Percentiles rank a stretch among this genome's conserved stretches.
phyloP scores from a whole-genome alignment of 2,797 vertebrate genomes.

The Graptemys geographica region DNA sequence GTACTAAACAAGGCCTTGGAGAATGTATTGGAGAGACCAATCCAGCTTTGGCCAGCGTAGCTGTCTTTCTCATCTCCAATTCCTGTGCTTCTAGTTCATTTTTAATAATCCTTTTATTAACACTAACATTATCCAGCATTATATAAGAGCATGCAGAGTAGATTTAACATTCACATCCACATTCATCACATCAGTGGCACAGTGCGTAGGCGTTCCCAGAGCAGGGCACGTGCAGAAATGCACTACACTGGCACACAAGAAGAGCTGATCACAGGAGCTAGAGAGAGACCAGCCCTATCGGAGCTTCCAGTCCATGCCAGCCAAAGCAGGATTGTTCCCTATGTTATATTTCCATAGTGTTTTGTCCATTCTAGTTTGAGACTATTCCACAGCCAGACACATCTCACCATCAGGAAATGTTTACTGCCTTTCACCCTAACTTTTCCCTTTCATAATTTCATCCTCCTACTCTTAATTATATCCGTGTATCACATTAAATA shows the following conservation, averaged over 20 bases:
- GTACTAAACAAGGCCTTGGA: neutral
- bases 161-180: neutral
- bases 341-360: neutral
- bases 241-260: neutral
- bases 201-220: neutral
- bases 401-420: neutral
- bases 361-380: conserved; percentile 8
- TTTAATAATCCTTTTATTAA: neutral
- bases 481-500: neutral
- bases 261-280: accelerated
- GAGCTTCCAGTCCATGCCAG: neutral
- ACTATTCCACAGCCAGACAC: accelerated
- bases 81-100: neutral
- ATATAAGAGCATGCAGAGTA: neutral
- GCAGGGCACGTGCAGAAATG: neutral
- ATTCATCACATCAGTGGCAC: neutral
- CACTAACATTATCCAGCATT: conserved; percentile 23
- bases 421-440: neutral
- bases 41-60: neutral
- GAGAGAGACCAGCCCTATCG: conserved; percentile 28
- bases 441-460: neutral
- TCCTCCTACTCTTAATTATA: neutral
- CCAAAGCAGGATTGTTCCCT: neutral
- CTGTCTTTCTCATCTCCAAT: neutral
- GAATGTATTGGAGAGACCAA: neutral